Evolutionary conservation across 2,113 vertebrate species (phyloP), one percentile per base, ranked within the genome.

Genomic region (Phylloscopus trochiloides): DNA sequence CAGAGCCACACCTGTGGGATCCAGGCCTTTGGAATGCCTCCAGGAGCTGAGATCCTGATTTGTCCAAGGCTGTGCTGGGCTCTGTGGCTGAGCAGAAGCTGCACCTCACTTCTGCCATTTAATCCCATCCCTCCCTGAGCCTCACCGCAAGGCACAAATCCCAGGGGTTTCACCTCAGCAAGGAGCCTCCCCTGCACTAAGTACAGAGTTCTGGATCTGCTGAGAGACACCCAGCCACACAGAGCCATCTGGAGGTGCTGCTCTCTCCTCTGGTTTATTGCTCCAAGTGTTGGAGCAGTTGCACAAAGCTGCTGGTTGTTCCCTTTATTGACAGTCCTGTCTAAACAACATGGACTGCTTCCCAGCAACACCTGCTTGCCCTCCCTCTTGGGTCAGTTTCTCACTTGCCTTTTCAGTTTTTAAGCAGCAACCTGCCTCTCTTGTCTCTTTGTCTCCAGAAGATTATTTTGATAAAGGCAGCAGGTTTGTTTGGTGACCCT

Each of bases 81-180:
- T 47, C 62, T 71, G n/a, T 67, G 43, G 51, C 76, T 13, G 25
- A 73, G 28, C 55, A 79, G 59, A 34, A 73, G 66, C 72, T 1
- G 1, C 31, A 28, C 20, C 36, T 70, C n/a, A 4, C 8, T n/a
- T n/a, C 15, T 48, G 26, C 38, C 3, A 0, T 65, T n/a, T 12
- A 9, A 12, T 32, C 61, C 42, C 20, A 6, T 38, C 45, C 18
- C 28, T 36, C 18, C 59, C 70, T 4, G 34, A 25, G 32, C 47
- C 19, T 65, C 18, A 15, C 9, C 47, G 51, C 59, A 45, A 31
- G 54, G 22, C 28, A 65, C 10, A n/a, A 42, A 8, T 15, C 21
- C 11, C 19, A 59, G 29, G 10, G 28, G 7, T 29, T 51, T 18
- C 8, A 15, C 24, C 13, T 8, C 54, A 6, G 19, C 1, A 0